These are phyloP conservation scores for Drosophila busckii DNA, from an alignment of 1,140 invertebrate species.

Conservation along the genomic window DNA sequence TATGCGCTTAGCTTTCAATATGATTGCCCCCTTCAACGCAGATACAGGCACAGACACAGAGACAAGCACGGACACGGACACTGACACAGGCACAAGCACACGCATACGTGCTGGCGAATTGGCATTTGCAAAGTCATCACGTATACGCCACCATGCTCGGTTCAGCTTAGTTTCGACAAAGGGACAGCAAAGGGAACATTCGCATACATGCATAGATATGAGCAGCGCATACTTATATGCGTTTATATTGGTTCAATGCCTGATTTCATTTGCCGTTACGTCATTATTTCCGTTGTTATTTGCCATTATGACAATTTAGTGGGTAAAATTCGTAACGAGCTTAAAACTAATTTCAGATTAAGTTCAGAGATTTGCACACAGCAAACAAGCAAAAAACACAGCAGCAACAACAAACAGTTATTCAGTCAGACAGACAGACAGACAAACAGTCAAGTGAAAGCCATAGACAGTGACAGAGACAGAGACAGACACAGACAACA, in stretches of 20 bases:
- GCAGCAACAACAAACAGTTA: conserved; percentile 41
- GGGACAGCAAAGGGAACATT: background rate
- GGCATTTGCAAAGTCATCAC: conserved; percentile 76
- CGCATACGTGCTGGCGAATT: conserved; percentile 2
- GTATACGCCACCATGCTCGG: conserved; percentile 62
- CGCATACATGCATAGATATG: conserved; percentile 1
- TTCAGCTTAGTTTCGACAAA: too few relatives aligned
- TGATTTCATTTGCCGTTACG: conserved; percentile 52
- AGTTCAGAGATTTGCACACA: conserved; percentile 51
- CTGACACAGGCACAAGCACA: conserved; percentile 10
- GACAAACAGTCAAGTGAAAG: background rate
- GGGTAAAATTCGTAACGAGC: conserved; percentile 69
- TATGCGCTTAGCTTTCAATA: conserved; percentile 60
- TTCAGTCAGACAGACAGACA: conserved; percentile 17
- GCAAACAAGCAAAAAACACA: conserved; percentile 11
- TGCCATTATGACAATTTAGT: conserved; percentile 77
- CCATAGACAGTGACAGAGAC: conserved; percentile 1
- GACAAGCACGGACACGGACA: too few relatives aligned
- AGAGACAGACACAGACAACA: conserved; percentile 9
- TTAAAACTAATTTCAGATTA: conserved; percentile 78
- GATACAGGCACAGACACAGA: too few relatives aligned
- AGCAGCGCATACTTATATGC: conserved; percentile 30
- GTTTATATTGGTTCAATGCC: conserved; percentile 42
- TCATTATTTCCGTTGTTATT: conserved; percentile 75
- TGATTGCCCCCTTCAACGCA: conserved; percentile 51